phyloP scores from a whole-genome alignment of 2,797 vertebrate genomes.

The Cossypha niveicapilla region DNA sequence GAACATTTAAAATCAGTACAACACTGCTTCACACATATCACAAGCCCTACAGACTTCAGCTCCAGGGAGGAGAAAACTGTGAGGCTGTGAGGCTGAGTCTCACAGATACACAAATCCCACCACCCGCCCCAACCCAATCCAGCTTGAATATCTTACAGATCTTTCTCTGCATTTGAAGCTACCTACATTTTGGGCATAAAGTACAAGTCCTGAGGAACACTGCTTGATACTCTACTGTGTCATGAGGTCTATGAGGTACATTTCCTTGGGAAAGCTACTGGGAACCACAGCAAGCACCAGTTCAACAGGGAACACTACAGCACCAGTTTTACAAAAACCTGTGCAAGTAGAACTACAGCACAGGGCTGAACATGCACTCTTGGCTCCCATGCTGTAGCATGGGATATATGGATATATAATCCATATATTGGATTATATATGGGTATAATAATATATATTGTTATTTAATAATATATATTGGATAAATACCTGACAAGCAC shows the following conservation, averaged over 20 bases:
- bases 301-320: neutral
- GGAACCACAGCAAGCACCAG: neutral
- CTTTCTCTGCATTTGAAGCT: neutral
- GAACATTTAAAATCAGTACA: neutral
- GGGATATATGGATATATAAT: neutral
- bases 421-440: no score
- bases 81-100: neutral
- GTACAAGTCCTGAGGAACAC: neutral
- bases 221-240: neutral
- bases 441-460: no score
- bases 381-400: neutral
- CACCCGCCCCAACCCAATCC: accelerated
- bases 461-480: neutral
- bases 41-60: neutral
- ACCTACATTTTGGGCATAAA: neutral
- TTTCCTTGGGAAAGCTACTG: neutral
- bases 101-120: neutral
- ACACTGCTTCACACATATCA: neutral
- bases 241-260: neutral
- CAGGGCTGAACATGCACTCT: neutral
- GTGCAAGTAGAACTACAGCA: neutral
- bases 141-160: neutral
- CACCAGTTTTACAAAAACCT: neutral
- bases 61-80: neutral
- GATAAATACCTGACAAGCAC: neutral